Conservation (phyloP, 2,113 vertebrate species). For the Willisornis vidua region DNA sequence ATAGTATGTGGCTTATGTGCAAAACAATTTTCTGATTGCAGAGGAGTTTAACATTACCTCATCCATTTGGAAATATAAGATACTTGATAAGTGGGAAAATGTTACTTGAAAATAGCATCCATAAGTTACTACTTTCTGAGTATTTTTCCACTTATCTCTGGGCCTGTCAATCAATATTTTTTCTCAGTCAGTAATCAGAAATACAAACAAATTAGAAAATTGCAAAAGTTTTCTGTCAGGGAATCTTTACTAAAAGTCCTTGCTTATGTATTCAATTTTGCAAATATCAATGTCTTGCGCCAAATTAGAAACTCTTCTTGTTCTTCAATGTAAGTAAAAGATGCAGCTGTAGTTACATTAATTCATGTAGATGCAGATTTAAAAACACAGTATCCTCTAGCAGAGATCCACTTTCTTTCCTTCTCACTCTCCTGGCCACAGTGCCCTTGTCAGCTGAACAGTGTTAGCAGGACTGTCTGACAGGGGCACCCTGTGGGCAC, state of each 20-base stretch:
- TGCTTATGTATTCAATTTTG: background rate
- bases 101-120: background rate
- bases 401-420: background rate
- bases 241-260: background rate
- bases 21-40: conserved; percentile 37
- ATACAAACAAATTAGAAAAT: background rate
- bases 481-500: no score
- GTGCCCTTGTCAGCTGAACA: background rate
- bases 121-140: background rate
- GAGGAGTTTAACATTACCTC: background rate
- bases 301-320: background rate
- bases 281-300: background rate
- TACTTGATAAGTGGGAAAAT: background rate
- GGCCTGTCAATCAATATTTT: background rate
- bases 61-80: conserved; percentile 9
- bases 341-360: background rate
- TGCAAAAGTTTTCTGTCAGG: background rate
- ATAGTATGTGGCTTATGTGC: background rate
- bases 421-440: background rate
- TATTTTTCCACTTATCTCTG: background rate
- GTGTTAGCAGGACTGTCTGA: background rate
- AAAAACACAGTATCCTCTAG: background rate
- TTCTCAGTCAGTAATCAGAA: conserved; percentile 3
- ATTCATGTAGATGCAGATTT: background rate
- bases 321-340: background rate